Conservation (phyloP, 2,113 vertebrate species). For the Neopipo cinnamomea region DNA sequence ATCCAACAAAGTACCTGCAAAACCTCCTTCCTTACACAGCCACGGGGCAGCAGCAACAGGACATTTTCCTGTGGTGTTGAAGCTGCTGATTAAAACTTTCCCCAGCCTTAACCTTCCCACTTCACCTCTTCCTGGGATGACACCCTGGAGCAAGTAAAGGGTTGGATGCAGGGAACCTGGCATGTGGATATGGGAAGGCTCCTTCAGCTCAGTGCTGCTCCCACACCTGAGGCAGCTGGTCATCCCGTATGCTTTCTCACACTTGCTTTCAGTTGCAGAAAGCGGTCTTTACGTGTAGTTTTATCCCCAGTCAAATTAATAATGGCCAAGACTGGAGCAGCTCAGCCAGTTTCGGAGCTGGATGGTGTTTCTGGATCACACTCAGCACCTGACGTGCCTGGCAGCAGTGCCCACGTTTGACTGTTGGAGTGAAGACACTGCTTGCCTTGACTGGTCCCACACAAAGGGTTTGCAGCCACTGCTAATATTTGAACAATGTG, state of each 20-base stretch:
- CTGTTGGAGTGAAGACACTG: neutral
- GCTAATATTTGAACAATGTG: constrained; percentile 51
- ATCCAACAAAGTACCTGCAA: neutral
- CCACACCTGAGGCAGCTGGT: neutral
- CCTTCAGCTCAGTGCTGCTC: neutral
- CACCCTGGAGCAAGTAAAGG: neutral
- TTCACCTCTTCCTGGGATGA: neutral
- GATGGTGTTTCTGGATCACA: neutral
- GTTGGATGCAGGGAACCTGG: neutral
- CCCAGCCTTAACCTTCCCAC: neutral
- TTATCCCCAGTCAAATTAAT: neutral
- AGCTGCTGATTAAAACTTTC: neutral
- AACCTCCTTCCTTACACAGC: neutral
- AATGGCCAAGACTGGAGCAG: neutral
- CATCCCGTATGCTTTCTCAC: neutral
- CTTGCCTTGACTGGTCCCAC: neutral
- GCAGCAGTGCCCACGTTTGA: neutral
- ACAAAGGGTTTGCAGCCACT: constrained; percentile 28
- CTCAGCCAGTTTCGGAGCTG: neutral
- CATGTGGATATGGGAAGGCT: fast-evolving
- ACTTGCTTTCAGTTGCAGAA: neutral
- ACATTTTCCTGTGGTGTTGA: neutral
- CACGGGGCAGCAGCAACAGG: neutral
- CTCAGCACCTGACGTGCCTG: neutral
- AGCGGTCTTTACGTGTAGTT: neutral